Conservation (phyloP, 2,888 invertebrate genomes). For the Thymelicus lineola region DNA sequence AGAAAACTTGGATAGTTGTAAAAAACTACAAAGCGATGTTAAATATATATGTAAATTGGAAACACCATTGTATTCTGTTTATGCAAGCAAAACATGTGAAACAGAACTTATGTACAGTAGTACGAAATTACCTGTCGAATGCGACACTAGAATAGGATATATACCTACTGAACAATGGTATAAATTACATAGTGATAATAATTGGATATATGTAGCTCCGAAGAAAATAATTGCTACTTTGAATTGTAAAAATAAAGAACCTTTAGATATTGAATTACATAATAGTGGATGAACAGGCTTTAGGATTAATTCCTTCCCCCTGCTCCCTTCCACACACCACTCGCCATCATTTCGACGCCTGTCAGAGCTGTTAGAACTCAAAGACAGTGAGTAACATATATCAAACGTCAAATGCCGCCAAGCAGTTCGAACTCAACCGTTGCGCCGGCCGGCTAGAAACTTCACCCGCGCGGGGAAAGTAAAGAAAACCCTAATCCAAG, state of each 20-base stretch:
- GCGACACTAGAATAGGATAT: constrained; percentile 41
- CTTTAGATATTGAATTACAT: constrained; percentile 33
- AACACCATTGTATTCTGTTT: constrained; percentile 41
- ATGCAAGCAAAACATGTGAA: constrained; percentile 43
- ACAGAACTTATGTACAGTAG: constrained; percentile 42
- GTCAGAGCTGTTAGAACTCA: too few relatives aligned
- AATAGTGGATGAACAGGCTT: too few relatives aligned
- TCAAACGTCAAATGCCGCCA: too few relatives aligned
- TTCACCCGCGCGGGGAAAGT: too few relatives aligned
- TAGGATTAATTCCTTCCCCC: too few relatives aligned
- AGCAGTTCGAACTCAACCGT: too few relatives aligned
- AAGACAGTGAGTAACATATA: too few relatives aligned
- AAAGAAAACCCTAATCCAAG: too few relatives aligned
- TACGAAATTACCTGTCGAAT: constrained; percentile 39
- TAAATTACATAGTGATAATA: constrained; percentile 35
- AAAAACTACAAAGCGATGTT: constrained; percentile 27
- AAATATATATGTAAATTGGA: constrained; percentile 41
- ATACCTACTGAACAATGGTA: constrained; percentile 41
- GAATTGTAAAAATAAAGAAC: constrained; percentile 38
- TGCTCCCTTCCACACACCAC: too few relatives aligned
- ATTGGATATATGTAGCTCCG: constrained; percentile 15
- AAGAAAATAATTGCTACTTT: constrained; percentile 36
- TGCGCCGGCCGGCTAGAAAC: too few relatives aligned
- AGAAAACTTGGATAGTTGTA: constrained; percentile 40
- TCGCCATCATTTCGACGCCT: too few relatives aligned